Conservation (phyloP, 1,140 invertebrate species). For the Melanaphis sacchari region DNA sequence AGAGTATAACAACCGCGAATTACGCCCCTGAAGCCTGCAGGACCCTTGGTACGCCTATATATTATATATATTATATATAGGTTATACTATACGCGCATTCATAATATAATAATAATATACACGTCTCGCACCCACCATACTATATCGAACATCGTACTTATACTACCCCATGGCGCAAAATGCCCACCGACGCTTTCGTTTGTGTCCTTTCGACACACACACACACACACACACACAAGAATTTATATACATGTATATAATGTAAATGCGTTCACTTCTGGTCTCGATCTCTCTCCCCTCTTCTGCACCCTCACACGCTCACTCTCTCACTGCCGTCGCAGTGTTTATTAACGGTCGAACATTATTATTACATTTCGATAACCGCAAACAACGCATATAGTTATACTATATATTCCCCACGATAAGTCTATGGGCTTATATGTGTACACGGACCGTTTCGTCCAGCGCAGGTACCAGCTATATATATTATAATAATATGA, state of each 20-base stretch:
- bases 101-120: slow-evolving; percentile 51
- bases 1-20: slow-evolving; percentile 52
- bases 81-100: slow-evolving; percentile 24
- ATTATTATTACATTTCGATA: slow-evolving; percentile 54
- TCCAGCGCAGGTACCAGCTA: background rate
- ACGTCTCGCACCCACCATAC: slow-evolving; percentile 9
- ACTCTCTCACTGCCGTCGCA: background rate
- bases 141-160: background rate
- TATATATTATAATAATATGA: background rate
- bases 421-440: slow-evolving; percentile 34
- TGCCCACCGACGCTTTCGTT: slow-evolving; percentile 21
- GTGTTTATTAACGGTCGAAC: slow-evolving; percentile 55
- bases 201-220: background rate
- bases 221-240: background rate
- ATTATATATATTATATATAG: background rate
- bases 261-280: background rate
- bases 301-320: background rate
- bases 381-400: background rate
- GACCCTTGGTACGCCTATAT: background rate
- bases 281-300: background rate
- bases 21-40: slow-evolving; percentile 27
- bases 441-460: background rate
- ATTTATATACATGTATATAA: background rate
- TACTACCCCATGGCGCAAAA: background rate
- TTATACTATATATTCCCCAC: background rate